Conservation (phyloP, 2,113 vertebrate species). For the Electrona antarctica region DNA sequence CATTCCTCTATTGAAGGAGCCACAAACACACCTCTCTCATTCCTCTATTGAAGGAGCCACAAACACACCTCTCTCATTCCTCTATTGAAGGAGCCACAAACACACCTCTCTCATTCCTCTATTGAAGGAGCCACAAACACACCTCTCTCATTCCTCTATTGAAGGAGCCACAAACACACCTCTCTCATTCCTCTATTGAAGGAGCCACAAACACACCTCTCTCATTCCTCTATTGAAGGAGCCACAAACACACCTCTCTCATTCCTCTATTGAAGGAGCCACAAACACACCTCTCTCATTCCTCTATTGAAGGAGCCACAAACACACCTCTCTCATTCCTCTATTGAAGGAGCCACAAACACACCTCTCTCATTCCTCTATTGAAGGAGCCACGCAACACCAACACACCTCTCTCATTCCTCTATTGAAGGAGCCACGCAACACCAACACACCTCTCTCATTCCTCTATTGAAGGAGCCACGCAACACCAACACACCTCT, state of each 20-base stretch:
- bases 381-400: slow-evolving; percentile 57
- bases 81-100: slow-evolving; percentile 62
- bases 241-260: slow-evolving; percentile 52
- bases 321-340: slow-evolving; percentile 55
- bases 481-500: slow-evolving; percentile 57
- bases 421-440: slow-evolving; percentile 57
- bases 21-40: slow-evolving; percentile 55
- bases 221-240: slow-evolving; percentile 64
- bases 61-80: slow-evolving; percentile 60
- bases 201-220: slow-evolving; percentile 51
- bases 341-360: slow-evolving; percentile 63
- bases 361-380: slow-evolving; percentile 52
- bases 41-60: slow-evolving; percentile 57
- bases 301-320: slow-evolving; percentile 58
- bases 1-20: slow-evolving; percentile 62
- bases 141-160: slow-evolving; percentile 58
- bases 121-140: slow-evolving; percentile 63
- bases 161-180: slow-evolving; percentile 57
- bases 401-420: slow-evolving; percentile 59
- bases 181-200: slow-evolving; percentile 66
- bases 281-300: slow-evolving; percentile 57
- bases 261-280: slow-evolving; percentile 60
- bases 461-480: slow-evolving; percentile 58
- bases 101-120: slow-evolving; percentile 51
- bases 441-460: slow-evolving; percentile 60